Conservation (phyloP, 2,797 vertebrate species). For the Tarsius wallacei region DNA sequence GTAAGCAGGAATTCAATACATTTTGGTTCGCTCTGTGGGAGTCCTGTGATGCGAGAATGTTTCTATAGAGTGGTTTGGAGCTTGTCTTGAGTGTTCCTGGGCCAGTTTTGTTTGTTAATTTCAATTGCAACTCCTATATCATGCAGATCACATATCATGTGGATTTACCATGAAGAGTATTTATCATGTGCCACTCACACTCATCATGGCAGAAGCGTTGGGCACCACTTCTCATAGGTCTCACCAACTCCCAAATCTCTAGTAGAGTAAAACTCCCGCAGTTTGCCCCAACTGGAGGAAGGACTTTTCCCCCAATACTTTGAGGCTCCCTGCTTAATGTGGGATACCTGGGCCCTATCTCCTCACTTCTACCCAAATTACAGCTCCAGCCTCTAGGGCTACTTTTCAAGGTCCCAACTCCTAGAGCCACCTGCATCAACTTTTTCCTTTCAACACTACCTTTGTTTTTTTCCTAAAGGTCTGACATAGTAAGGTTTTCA, state of each 20-base stretch:
- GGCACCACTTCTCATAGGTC: not conserved
- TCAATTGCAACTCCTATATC: not conserved
- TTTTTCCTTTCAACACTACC: not conserved
- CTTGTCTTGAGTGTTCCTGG: not conserved
- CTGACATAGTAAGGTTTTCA: not conserved
- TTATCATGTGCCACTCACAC: no score
- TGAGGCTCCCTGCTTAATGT: not conserved
- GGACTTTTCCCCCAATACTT: not conserved
- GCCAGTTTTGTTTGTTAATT: not conserved
- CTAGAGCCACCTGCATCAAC: not conserved
- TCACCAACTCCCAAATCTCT: not conserved
- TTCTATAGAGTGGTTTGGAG: not conserved
- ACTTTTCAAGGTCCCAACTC: not conserved
- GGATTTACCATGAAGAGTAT: no score
- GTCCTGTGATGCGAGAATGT: not conserved
- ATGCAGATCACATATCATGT: not conserved
- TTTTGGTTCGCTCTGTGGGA: not conserved
- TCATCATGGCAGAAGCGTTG: not conserved
- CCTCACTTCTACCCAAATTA: not conserved
- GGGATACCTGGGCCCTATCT: not conserved
- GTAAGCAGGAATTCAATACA: not conserved
- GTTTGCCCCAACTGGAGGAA: not conserved
- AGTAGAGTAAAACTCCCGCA: not conserved
- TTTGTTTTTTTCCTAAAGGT: not conserved
- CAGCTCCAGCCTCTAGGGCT: not conserved